Percentiles rank a stretch among this genome's conserved stretches.
Evolutionary conservation across 2,888 invertebrate species (phyloP).

Genomic region (Drosophila affinis): DNA sequence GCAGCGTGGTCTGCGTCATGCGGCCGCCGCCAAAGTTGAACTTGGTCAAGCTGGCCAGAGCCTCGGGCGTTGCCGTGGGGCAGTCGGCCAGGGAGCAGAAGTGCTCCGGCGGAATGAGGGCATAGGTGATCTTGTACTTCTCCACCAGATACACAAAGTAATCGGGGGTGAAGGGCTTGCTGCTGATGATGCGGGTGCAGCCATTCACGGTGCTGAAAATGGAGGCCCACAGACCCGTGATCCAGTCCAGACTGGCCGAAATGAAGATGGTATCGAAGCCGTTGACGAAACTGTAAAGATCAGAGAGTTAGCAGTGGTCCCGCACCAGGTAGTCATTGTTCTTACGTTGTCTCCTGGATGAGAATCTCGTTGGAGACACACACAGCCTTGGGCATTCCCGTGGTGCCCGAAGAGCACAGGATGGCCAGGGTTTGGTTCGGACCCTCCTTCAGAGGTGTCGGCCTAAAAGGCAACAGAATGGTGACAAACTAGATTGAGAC

Average conservation of each 20-base stretch:
- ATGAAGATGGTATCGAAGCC: constrained; percentile 53
- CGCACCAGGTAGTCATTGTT: neutral
- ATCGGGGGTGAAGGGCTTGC: constrained; percentile 59
- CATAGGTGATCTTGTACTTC: constrained; percentile 61
- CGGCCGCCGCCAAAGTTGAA: constrained; percentile 58
- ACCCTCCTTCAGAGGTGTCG: constrained; percentile 43
- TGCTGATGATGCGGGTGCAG: constrained; percentile 68
- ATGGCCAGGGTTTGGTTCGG: constrained; percentile 62
- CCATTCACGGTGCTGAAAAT: constrained; percentile 50
- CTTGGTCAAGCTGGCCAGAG: constrained; percentile 43
- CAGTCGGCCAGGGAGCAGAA: constrained; percentile 53
- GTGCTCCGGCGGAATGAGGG: constrained; percentile 63
- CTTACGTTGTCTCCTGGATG: constrained; percentile 33
- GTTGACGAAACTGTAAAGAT: constrained; percentile 43
- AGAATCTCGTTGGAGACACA: constrained; percentile 55
- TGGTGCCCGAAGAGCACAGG: constrained; percentile 73
- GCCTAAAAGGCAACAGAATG: constrained; percentile 35
- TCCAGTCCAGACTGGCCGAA: constrained; percentile 69
- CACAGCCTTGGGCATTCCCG: constrained; percentile 71
- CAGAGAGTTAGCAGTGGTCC: neutral
- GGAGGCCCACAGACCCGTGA: constrained; percentile 57
- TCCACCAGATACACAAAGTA: constrained; percentile 61
- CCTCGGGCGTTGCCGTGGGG: constrained; percentile 46
- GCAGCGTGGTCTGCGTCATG: constrained; percentile 33
- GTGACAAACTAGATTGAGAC: neutral